Percentiles rank a stretch among this genome's conserved stretches.
Conservation (phyloP, 1,140 invertebrate species). For the Ceratosolen fusciceps region DNA sequence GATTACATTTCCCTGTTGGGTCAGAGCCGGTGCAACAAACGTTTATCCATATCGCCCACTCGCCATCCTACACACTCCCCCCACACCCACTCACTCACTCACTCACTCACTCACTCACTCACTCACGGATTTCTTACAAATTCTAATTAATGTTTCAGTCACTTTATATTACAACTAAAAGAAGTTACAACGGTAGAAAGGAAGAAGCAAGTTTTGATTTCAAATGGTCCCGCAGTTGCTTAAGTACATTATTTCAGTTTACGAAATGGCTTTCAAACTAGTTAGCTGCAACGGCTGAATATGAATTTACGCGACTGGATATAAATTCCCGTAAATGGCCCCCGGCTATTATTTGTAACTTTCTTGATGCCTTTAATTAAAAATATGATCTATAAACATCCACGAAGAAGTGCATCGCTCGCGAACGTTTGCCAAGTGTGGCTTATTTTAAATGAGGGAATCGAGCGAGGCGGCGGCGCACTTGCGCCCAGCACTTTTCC, state of each 20-base stretch:
- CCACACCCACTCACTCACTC: too few relatives aligned
- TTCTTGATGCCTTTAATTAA: slow-evolving; percentile 6
- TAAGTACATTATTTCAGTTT: slow-evolving; percentile 12
- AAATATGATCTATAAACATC: neutral
- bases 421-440: neutral
- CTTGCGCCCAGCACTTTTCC: neutral
- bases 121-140: neutral
- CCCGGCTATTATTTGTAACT: slow-evolving; percentile 1
- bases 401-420: neutral
- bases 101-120: too few relatives aligned
- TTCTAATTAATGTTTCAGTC: neutral
- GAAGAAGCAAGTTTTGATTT: neutral
- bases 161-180: neutral
- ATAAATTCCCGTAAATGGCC: slow-evolving; percentile 12
- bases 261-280: slow-evolving; percentile 18
- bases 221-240: neutral
- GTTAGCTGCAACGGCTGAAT: slow-evolving; percentile 4
- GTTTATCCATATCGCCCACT: too few relatives aligned
- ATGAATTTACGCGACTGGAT: slow-evolving; percentile 19
- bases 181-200: neutral
- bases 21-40: neutral
- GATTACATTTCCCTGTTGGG: neutral
- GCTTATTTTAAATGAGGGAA: neutral
- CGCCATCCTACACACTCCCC: too few relatives aligned
- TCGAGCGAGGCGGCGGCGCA: too few relatives aligned